Evolutionary conservation across 92 coral and sea anemone genomes (phyloP).

Genomic region (Desmophyllum pertusum): DNA sequence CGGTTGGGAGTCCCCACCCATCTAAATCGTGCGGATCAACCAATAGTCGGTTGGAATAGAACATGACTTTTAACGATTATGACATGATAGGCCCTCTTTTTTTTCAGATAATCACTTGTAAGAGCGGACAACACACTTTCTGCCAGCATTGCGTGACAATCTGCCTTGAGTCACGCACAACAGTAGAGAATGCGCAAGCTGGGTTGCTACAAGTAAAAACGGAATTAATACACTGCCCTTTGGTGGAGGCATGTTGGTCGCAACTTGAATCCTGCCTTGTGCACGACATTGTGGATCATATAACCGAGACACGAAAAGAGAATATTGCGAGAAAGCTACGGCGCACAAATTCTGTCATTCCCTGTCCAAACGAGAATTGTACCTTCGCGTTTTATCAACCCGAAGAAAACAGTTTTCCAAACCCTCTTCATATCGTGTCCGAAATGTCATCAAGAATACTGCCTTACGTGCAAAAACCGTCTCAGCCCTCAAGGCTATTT

Average conservation of each 20-base stretch:
- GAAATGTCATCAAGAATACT: conserved; percentile 29
- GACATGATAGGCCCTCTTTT: too few species aligned
- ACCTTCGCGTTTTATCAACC: conserved; percentile 14
- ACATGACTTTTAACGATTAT: background rate
- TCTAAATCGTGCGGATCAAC: background rate
- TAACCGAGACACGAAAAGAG: background rate
- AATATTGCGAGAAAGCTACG: background rate
- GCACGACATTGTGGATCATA: conserved; percentile 16
- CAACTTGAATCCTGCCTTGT: conserved; percentile 16
- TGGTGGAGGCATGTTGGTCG: conserved; percentile 8
- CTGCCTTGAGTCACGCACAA: conserved; percentile 1
- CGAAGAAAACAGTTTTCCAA: conserved; percentile 26
- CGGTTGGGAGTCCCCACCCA: too few species aligned
- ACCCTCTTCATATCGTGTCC: conserved; percentile 56
- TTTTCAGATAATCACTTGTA: conserved; percentile 30
- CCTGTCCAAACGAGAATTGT: conserved; percentile 59
- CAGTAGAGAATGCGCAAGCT: background rate
- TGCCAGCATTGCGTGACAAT: conserved; percentile 18
- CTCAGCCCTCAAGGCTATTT: conserved; percentile 54
- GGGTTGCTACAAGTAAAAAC: background rate
- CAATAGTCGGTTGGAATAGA: background rate
- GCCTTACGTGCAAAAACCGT: conserved; percentile 59
- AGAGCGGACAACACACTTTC: conserved; percentile 20
- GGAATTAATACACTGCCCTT: conserved; percentile 31
- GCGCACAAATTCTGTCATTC: background rate